phyloP scores from a whole-genome alignment of 2,113 vertebrate genomes.

The Microcebus tavaratra region DNA sequence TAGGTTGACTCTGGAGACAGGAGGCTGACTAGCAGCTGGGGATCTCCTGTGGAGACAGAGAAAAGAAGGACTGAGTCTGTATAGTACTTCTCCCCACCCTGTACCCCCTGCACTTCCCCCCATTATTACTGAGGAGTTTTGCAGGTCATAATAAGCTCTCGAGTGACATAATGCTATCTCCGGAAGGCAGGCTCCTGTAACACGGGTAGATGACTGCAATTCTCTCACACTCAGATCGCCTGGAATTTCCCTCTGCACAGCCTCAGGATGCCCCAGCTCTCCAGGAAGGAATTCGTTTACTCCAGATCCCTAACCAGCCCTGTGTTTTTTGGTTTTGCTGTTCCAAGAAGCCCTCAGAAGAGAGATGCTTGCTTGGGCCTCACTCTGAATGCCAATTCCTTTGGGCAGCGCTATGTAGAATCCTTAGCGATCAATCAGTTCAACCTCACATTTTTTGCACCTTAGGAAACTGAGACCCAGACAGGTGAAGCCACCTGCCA shows the following conservation, averaged over 20 bases:
- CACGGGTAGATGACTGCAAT: slow-evolving; percentile 2
- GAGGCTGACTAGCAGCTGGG: slow-evolving; percentile 91
- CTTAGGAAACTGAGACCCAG: background rate
- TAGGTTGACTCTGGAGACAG: slow-evolving; percentile 90
- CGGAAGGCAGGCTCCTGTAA: slow-evolving; percentile 38
- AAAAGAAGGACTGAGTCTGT: slow-evolving; percentile 40
- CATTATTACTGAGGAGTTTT: background rate
- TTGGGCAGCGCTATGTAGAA: background rate
- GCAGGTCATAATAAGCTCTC: slow-evolving; percentile 24
- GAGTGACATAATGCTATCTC: slow-evolving; percentile 36
- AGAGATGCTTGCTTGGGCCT: background rate
- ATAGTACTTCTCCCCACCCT: background rate
- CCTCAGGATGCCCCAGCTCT: slow-evolving; percentile 11
- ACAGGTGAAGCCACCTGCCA: background rate
- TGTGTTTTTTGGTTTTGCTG: background rate
- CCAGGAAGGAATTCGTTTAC: slow-evolving; percentile 67
- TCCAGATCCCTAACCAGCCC: slow-evolving; percentile 4
- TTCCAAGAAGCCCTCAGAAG: background rate
- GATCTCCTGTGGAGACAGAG: slow-evolving; percentile 89
- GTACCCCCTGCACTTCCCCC: too few species aligned
- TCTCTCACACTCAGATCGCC: slow-evolving; percentile 54
- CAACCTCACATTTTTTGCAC: background rate
- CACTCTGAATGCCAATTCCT: background rate
- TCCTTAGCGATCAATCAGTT: background rate
- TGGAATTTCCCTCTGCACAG: slow-evolving; percentile 69